Percentiles rank a stretch among this genome's conserved stretches.
Conservation (phyloP, 1,140 invertebrate genomes). For the Drosophila punjabiensis region DNA sequence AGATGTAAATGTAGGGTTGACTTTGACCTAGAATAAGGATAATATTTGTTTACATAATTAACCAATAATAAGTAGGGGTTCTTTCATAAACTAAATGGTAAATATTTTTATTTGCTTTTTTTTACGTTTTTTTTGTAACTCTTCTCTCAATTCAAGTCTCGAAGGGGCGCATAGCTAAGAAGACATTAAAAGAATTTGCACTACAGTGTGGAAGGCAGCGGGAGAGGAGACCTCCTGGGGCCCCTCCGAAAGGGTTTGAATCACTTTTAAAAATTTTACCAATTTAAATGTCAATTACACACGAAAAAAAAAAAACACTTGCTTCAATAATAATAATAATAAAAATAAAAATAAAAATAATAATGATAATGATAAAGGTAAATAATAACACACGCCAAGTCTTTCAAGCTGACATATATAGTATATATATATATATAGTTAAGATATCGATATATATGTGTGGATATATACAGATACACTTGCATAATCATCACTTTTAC, state of each 20-base stretch:
- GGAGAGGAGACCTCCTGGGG: conserved; percentile 18
- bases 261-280: conserved; percentile 37
- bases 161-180: conserved; percentile 15
- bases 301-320: conserved; percentile 17
- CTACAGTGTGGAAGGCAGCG: conserved; percentile 43
- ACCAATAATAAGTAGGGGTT: conserved; percentile 42
- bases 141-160: background rate
- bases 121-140: background rate
- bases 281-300: conserved; percentile 40
- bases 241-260: conserved; percentile 16
- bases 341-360: conserved; percentile 42
- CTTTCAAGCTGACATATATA: conserved; percentile 38
- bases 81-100: conserved; percentile 22
- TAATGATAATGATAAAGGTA: conserved; percentile 45
- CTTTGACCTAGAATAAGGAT: conserved; percentile 19
- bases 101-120: background rate
- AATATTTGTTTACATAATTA: conserved; percentile 28
- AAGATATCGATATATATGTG: conserved; percentile 37
- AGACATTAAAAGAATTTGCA: conserved; percentile 46
- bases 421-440: background rate
- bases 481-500: conserved; percentile 65
- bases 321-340: conserved; percentile 46
- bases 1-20: conserved; percentile 12
- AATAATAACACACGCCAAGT: conserved; percentile 48
- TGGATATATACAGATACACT: conserved; percentile 29